Base-by-base conservation (phyloP, 1,140 invertebrate genomes). In the Venturia canescens region DNA sequence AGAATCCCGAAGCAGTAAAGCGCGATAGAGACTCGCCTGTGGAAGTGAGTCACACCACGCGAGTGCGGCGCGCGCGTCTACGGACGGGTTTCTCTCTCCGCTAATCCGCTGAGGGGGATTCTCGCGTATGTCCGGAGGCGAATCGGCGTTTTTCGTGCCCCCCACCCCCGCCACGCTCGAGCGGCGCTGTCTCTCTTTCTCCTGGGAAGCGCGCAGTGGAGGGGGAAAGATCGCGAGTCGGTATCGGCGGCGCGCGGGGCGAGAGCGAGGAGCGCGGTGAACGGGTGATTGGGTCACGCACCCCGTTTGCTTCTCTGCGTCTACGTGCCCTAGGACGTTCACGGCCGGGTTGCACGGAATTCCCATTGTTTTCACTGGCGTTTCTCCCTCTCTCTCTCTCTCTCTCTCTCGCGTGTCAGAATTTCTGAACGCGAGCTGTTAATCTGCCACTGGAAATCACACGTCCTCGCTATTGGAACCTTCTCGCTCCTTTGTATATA, bases 231-330 rank as follows among this genome's bases (percentile, higher is more conserved):
- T 70, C 78, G 57, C 34, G 75, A 38, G 34, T 63, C 71, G 29
- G 29, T 80, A 29, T 21, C 66, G 23, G 57, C 34, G 66, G 78
- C 82, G 75, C 57, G 83, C 74, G 80, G 6, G 83, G 83, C 82
- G 78, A 74, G 80, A 78, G 70, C 69, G 82, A 83, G 60, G 9
- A 23, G 21, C 69, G 50, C 83, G 85, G 87, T 87, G 89, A 89
- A 88, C 89, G 88, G 86, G 87, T 89, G 89, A 89, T 89, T 89
- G 85, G 88, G 89, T 90, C 89, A 90, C 88, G 88, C 89, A 90
- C 88, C 89, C 88, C 87, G 86, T 83, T 83, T 70, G 74, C 69
- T 53, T 53, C 38, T 29, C 75, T 44, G 78, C 84, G 86, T 88
- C 84, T 89, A 88, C 85, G 84, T 88, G 85, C 85, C 88, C 88